Base-by-base conservation (phyloP, 53 echinoderm and acorn worm species). In the Henricia sp. region DNA sequence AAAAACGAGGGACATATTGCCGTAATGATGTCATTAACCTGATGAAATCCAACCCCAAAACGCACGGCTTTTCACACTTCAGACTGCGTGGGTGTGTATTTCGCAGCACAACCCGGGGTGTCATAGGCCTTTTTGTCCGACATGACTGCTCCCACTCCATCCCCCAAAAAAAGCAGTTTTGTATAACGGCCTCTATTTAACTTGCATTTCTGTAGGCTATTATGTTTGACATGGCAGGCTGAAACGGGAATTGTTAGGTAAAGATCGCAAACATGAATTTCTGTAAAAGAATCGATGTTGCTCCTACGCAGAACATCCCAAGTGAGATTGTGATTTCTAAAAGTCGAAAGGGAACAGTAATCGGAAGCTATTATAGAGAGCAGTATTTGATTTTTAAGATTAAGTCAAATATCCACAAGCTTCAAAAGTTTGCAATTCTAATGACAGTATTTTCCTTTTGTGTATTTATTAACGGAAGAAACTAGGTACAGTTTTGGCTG, bases 51-150 rank as follows among this genome's bases (percentile, higher is more conserved):
- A 50, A 80, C 21, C 48, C 57, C 48, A 44, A 30, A n/a, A 62
- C 21, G 80, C 80, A 64, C 65, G 32, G 64, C 33, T 48, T 80
- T 44, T 80, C 62, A 62, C 80, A 80, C 80, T 50, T 64, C 29
- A n/a, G 50, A 80, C 57, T 63, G 80, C 64, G 65, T 29, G 64
- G 80, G 80, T 80, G 80, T 80, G 80, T 80, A 64, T 80, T 80
- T 63, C 80, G 50, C 62, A 46, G 39, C 40, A 40, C 75, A 63
- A 13, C 40, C 70, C 30, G 17, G 56, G 63, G 48, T 64, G 44
- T n/a, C n/a, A n/a, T n/a, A n/a, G n/a, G n/a, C 57, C 63, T 63
- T 80, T 57, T 63, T 80, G 46, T 34, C 80, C 80, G 44, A 64
- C 35, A 6, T 62, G 44, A 64, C 63, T 63, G n/a, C n/a, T n/a